Evolutionary conservation across 1,140 invertebrate genomes (phyloP).

Genomic region (Caenorhabditis brenneri): DNA sequence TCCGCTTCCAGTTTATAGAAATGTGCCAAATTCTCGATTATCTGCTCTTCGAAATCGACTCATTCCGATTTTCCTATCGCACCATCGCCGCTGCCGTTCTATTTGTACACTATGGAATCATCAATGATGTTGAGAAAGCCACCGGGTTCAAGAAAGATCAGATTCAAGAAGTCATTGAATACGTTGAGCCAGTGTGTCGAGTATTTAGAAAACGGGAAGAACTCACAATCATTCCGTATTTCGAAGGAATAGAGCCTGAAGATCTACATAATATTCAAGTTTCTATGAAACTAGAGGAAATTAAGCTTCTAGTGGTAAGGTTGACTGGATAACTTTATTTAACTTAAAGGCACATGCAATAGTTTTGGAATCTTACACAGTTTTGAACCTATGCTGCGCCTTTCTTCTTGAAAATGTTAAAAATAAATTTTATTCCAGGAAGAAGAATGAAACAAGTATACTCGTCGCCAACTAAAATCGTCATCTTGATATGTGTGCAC

Average conservation of each 20-base stretch:
- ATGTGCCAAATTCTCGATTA: constrained; percentile 43
- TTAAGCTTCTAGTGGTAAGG: background rate
- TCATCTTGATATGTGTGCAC: too few relatives aligned
- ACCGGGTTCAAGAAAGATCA: constrained; percentile 7
- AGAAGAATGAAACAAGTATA: too few relatives aligned
- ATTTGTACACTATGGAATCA: constrained; percentile 28
- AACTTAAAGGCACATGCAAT: too few relatives aligned
- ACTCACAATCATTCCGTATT: too few relatives aligned
- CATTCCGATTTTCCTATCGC: constrained; percentile 20
- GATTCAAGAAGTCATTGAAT: background rate
- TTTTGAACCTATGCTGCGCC: too few relatives aligned
- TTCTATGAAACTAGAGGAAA: background rate
- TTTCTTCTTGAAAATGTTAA: too few relatives aligned
- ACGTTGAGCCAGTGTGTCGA: background rate
- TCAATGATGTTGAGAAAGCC: constrained; percentile 6
- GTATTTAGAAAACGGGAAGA: background rate
- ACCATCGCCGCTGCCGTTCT: constrained; percentile 46
- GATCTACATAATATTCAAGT: constrained; percentile 10
- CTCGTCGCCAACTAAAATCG: too few relatives aligned
- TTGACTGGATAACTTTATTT: too few relatives aligned
- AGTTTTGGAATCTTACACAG: too few relatives aligned
- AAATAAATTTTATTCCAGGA: too few relatives aligned
- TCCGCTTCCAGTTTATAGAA: constrained; percentile 24
- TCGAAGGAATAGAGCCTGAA: background rate
- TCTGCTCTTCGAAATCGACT: constrained; percentile 31